Base-by-base conservation (phyloP, 2,113 vertebrate genomes). In the Clarias gariepinus region DNA sequence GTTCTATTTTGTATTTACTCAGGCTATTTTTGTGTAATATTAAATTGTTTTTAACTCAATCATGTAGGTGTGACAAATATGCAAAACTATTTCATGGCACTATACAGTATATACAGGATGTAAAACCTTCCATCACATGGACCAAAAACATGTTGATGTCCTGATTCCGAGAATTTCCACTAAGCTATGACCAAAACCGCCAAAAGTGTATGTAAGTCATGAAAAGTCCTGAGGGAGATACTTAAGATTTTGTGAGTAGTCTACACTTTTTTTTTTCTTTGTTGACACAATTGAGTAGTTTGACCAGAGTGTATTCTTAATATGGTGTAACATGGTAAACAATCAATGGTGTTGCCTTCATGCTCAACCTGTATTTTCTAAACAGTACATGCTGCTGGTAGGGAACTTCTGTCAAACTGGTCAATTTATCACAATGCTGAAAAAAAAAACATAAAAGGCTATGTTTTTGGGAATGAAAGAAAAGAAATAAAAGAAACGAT, bases 131-230 rank as follows among this genome's bases (percentile, higher is more conserved):
- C 57, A 64, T 21, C 4, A 63, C 5, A 36, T 58, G 28, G 13
- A 15, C 21, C 25, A 8, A 76, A 76, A 84, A 64, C 53, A 18
- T 77, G 64, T 30, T 77, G 25, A 28, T 53, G 71, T 64, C 23
- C 25, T 53, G 58, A 16, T 85, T 85, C 36, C 30, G 13, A 30
- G 71, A 77, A 85, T 85, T 85, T 85, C 83, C 73, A 85, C 2
- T 66, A 41, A 77, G 76, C 57, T 76, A 21, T 63, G n/a, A 85
- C 10, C 57, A 18, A 85, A 74, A 63, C 58, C 23, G 0, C 33
- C 21, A 41, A 53, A 10, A 28, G 7, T 4, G 52, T 21, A 2
- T 12, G n/a, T 25, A 68, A 58, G 30, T 73, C 82, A 76, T 5
- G 69, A 2, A 16, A 33, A 18, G 28, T 71, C 15, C 73, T 28